Evolutionary conservation across 2,113 vertebrate genomes (phyloP).

Genomic region (Plecturocebus donacophilus): DNA sequence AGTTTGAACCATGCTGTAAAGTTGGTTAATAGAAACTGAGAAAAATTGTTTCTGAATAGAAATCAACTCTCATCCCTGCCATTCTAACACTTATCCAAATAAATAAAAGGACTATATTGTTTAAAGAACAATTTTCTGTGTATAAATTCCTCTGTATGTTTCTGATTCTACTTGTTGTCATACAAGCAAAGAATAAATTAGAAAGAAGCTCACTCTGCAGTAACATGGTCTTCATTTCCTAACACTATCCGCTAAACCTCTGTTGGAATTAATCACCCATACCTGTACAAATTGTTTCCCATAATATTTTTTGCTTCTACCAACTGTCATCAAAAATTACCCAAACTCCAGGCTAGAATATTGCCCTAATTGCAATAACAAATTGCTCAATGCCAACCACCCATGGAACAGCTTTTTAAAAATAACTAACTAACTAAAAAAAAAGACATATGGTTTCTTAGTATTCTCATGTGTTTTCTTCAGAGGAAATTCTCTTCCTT

Average conservation of each 20-base stretch:
- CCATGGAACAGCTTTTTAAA: neutral
- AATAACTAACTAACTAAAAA: too few relatives aligned
- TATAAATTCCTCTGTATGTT: neutral
- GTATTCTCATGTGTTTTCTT: neutral
- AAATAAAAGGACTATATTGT: neutral
- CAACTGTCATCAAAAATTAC: neutral
- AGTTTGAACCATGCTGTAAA: slow-evolving; percentile 12
- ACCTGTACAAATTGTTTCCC: neutral
- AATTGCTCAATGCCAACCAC: neutral
- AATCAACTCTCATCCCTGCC: neutral
- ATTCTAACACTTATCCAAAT: neutral
- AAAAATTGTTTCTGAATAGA: slow-evolving; percentile 51
- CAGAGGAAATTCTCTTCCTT: neutral
- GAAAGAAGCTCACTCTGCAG: neutral
- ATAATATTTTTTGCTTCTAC: neutral
- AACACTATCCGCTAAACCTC: neutral
- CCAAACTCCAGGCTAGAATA: neutral
- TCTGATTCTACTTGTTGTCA: neutral
- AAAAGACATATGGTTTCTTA: neutral
- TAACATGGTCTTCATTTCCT: neutral
- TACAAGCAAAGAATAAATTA: neutral
- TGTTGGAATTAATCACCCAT: neutral
- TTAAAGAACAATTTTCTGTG: neutral
- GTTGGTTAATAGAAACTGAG: slow-evolving; percentile 33
- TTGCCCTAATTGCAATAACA: neutral